phyloP scores from a whole-genome alignment of 2,113 vertebrate species.

The Hyperopisus bebe region DNA sequence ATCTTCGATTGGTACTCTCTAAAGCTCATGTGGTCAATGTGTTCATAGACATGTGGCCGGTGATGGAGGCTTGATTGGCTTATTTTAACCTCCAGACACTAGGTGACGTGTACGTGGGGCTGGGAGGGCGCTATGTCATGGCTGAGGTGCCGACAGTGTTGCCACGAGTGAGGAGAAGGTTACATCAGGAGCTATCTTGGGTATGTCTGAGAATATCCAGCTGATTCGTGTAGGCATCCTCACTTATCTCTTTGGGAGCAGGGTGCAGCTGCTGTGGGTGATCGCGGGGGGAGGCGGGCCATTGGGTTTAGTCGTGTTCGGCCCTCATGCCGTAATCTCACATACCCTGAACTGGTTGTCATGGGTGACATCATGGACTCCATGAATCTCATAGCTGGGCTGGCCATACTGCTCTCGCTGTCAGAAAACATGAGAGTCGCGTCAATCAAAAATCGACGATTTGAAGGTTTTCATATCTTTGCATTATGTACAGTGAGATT shows the following conservation, averaged over 20 bases:
- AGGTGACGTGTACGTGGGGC: background rate
- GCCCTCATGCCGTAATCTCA: background rate
- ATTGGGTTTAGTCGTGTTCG: background rate
- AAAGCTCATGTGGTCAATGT: background rate
- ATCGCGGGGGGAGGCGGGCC: background rate
- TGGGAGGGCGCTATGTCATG: background rate
- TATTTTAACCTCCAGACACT: background rate
- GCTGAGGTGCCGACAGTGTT: background rate
- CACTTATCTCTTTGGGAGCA: background rate
- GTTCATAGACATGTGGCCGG: background rate
- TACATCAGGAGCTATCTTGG: conserved; percentile 5
- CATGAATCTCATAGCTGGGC: background rate
- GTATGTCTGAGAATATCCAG: background rate
- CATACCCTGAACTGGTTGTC: background rate
- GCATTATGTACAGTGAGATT: background rate
- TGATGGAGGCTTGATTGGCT: background rate
- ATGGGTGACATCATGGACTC: background rate
- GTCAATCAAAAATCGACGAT: background rate
- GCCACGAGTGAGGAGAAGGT: background rate
- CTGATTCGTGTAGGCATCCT: background rate
- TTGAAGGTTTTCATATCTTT: background rate
- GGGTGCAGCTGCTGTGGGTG: background rate
- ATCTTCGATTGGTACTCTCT: background rate
- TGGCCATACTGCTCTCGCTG: background rate
- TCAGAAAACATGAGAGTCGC: background rate